Evolutionary conservation across 2,888 invertebrate species (phyloP).

Genomic region (Automeris io): DNA sequence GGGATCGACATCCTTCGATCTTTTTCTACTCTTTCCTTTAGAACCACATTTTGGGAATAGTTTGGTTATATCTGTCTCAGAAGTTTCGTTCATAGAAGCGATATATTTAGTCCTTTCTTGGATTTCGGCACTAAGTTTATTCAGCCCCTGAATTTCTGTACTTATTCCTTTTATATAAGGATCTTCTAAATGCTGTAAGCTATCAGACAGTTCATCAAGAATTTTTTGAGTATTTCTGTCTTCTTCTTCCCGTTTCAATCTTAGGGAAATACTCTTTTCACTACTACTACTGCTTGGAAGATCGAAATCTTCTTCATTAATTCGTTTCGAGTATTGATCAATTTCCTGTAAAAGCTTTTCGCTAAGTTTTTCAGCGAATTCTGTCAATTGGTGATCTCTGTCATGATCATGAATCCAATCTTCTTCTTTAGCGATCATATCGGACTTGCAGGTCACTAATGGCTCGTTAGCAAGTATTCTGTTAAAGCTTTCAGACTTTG

Average conservation of each 20-base stretch:
- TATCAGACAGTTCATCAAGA: slow-evolving; percentile 65
- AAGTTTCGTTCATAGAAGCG: slow-evolving; percentile 71
- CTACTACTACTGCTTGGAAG: slow-evolving; percentile 70
- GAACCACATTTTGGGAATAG: slow-evolving; percentile 69
- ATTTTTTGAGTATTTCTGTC: slow-evolving; percentile 69
- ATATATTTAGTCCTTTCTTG: slow-evolving; percentile 78
- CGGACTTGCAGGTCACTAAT: slow-evolving; percentile 69
- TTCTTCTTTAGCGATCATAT: slow-evolving; percentile 65
- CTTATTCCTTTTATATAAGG: slow-evolving; percentile 78
- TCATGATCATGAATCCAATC: slow-evolving; percentile 79
- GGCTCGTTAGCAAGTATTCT: slow-evolving; percentile 70
- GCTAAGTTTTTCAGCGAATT: slow-evolving; percentile 89
- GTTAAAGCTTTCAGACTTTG: slow-evolving; percentile 72
- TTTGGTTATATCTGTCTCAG: slow-evolving; percentile 64
- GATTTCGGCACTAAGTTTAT: slow-evolving; percentile 75
- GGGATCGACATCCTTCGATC: slow-evolving; percentile 67
- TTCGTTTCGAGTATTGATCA: slow-evolving; percentile 77
- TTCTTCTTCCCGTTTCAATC: slow-evolving; percentile 66
- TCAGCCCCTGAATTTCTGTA: slow-evolving; percentile 76
- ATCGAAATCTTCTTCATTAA: slow-evolving; percentile 73
- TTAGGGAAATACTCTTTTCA: slow-evolving; percentile 70
- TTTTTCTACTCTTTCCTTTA: slow-evolving; percentile 70
- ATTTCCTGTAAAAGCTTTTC: slow-evolving; percentile 88
- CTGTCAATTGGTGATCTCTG: slow-evolving; percentile 82
- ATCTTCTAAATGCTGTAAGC: slow-evolving; percentile 77